Evolutionary conservation across 2,888 invertebrate genomes (phyloP), one percentile per base, ranked within the genome.

Genomic region (Dasysyrphus tricinctus): DNA sequence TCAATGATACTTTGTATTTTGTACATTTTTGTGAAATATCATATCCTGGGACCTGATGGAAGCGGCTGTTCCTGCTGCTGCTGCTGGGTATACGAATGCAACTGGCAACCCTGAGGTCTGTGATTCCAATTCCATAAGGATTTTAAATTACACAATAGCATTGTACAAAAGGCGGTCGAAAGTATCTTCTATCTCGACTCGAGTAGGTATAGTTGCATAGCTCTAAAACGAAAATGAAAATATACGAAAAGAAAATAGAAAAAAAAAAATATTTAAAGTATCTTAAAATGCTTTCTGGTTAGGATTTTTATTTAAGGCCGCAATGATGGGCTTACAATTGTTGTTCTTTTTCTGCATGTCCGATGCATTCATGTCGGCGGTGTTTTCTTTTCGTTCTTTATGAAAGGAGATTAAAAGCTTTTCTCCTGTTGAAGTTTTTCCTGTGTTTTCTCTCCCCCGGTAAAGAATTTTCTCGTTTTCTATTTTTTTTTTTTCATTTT

Each of bases 241-340:
- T 7, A 14, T 0, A 14, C 42, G 37, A 47, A 9, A 39, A 54
- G 24, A 39, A 5, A 14, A 61, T 39, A 47, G 5, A 39, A 14
- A 61, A 37, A 47, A 9, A 39, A 54, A 39, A 39, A 5, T 51
- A 54, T 54, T 54, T 54, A 54, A 39, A 69, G 54, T 42, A 51
- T 51, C 67, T 51, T 37, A 34, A 9, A 54, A 54, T 54, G 69
- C 24, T 69, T 51, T 51, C 51, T 51, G 54, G 51, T 51, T 47
- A 14, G 69, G 34, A 76, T 80, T 85, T 73, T 80, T 80, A 77
- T 80, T 80, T 69, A 77, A 85, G 67, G 67, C 84, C 77, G 56
- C 39, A 73, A 67, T 69, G 67, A 67, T 67, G 72, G 59, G 69
- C 69, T 82, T 82, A 78, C 67, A 65, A 54, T 69, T 42, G 61